These are phyloP conservation scores for Plectropomus leopardus DNA, from an alignment of 2,113 vertebrate species.

Conservation along the genomic window DNA sequence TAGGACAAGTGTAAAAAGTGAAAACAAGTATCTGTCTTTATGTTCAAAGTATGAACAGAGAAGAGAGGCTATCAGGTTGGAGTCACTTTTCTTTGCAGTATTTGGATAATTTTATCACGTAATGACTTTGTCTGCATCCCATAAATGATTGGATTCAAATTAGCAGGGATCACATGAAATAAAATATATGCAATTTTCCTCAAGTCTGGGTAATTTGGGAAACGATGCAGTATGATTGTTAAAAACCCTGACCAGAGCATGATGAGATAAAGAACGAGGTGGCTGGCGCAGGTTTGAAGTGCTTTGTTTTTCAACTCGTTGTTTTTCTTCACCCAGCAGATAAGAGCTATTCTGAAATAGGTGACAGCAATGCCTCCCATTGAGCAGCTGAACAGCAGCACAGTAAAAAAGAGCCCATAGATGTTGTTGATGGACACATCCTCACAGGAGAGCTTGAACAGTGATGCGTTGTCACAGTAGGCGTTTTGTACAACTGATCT, in stretches of 20 bases:
- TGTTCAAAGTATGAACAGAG: neutral
- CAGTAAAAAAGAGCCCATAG: conserved; percentile 77
- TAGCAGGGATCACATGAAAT: conserved; percentile 75
- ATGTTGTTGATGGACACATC: conserved; percentile 74
- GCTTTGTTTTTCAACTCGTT: conserved; percentile 73
- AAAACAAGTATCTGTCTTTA: neutral
- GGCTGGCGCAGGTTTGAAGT: conserved; percentile 75
- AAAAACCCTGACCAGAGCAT: conserved; percentile 73
- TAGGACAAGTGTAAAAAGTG: neutral
- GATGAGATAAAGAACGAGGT: conserved; percentile 74
- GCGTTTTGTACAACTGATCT: conserved; percentile 61
- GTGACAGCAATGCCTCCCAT: conserved; percentile 67
- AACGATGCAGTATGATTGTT: conserved; percentile 74
- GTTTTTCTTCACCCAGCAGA: conserved; percentile 73
- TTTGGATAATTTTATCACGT: conserved; percentile 60
- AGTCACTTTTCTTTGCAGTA: conserved; percentile 51
- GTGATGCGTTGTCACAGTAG: conserved; percentile 73
- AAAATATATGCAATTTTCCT: conserved; percentile 71
- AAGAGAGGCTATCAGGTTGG: conserved; percentile 2
- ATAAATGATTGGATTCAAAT: conserved; percentile 78
- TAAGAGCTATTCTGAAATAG: conserved; percentile 72
- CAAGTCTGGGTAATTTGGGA: conserved; percentile 67
- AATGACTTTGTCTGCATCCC: conserved; percentile 68
- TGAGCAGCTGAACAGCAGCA: conserved; percentile 72
- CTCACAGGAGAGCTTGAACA: conserved; percentile 79